Base-by-base conservation (phyloP, 2,113 vertebrate species). In the Anthoscopus minutus region DNA sequence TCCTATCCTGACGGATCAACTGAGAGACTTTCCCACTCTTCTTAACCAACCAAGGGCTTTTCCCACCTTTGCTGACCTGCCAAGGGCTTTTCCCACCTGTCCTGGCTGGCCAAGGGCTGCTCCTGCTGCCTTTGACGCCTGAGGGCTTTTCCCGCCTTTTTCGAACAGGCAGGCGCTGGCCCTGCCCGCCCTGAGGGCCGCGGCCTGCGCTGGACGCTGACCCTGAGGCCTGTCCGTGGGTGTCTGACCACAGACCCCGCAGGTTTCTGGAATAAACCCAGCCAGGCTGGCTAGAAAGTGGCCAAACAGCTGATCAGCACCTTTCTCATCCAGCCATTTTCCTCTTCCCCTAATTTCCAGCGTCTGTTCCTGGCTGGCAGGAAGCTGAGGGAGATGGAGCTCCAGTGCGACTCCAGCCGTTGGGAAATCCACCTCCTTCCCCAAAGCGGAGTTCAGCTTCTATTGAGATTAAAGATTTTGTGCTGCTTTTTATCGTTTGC, bases 201-300 rank as follows among this genome's bases (percentile, higher is more conserved):
- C 0, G 1, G 35, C 22, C 42, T 17, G 27, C 0, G 0, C 74
- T 10, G 53, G 60, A 3, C n/a, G 0, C 58, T 7, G 20, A 7
- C 4, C 54, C 58, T 50, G 42, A 15, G 19, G 19, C 9, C 37
- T 0, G 0, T 0, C 57, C 11, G 1, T 5, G 38, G 70, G 15
- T 22, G 9, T 1, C 0, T 5, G 35, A 58, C 13, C 74, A 37
- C 60, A 44, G 38, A 12, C 33, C 14, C 70, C 25, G 11, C 2
- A 38, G 4, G 4, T 38, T 19, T 58, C 4, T 18, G 50, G 13
- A 23, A 33, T 20, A 56, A 83, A 74, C 27, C 19, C 10, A 1
- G 4, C 19, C 50, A 27, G 42, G 17, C 18, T 28, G 67, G 6
- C n/a, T 54, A 1, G 25, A 45, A 61, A 31, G 15, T 0, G 6